Base-by-base conservation (phyloP, 2,113 vertebrate species). In the Cyprinus carpio region DNA sequence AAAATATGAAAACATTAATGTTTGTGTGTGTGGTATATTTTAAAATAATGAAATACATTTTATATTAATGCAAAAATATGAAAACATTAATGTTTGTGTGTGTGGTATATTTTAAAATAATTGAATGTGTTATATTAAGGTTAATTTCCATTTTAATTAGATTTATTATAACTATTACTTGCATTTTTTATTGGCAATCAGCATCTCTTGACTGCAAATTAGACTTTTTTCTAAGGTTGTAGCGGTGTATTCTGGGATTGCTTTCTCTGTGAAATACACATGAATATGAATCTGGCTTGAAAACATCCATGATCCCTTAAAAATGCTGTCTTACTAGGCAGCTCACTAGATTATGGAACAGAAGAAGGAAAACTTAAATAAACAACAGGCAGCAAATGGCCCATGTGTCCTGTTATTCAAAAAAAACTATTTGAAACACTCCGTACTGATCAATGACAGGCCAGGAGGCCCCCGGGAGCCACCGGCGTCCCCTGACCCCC, bases 401-500 rank as follows among this genome's bases (percentile, higher is more conserved):
- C 84, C 54, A 37, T 54, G 75, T 71, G 62, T 85, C 49, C 80
- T 77, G 65, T 87, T 75, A 71, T 75, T 40, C 71, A 0, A 16
- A 83, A 62, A 88, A 82, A 78, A 43, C 64, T 40, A 29, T 23
- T 23, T 1, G 49, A 56, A 82, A n/a, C 37, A 10, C 60, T 23
- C 7, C 29, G 8, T 75, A 29, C 74, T 87, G 89, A 88, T 89
- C 87, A 83, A 83, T 76, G 83, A 84, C 74, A 25, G 80, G 67
- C 51, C 86, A 58, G 18, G 27, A 20, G 23, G 43, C 83, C 91
- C 90, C 85, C 64, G 11, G 89, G 89, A 90, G 60, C 67, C 83
- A 75, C 4, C 46, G 3, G 56, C 76, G 87, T 79, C 87, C 83
- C 51, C 83, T 85, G 89, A 88, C 91, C 91, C 83, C 25, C 77